Percentiles rank a stretch among this genome's conserved stretches.
phyloP scores from a whole-genome alignment of 2,797 vertebrate genomes.

The Gallinago solitaria region DNA sequence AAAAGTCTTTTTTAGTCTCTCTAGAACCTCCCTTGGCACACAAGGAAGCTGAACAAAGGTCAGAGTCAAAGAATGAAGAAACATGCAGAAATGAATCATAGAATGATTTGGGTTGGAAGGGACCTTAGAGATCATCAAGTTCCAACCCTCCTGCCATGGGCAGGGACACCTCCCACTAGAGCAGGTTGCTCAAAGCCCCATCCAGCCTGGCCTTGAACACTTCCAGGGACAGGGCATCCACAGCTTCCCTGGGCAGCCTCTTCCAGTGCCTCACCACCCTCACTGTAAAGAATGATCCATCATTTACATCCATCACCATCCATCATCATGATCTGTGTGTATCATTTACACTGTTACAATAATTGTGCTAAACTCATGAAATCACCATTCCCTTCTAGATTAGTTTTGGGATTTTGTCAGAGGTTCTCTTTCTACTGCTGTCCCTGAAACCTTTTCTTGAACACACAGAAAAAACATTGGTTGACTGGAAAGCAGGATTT shows the following conservation, averaged over 20 bases:
- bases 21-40: background rate
- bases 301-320: no score
- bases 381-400: background rate
- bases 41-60: background rate
- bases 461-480: background rate
- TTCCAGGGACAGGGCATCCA: no score
- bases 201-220: no score
- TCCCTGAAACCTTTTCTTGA: background rate
- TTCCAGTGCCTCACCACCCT: no score
- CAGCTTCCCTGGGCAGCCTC: no score
- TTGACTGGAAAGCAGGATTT: background rate
- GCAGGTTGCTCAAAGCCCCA: no score
- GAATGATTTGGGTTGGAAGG: no score
- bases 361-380: background rate
- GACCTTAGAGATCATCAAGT: no score
- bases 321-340: background rate
- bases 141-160: no score
- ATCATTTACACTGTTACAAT: background rate
- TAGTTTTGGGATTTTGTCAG: background rate
- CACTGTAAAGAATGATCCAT: no score
- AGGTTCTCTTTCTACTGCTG: background rate
- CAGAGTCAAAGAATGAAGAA: background rate
- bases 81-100: background rate
- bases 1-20: background rate
- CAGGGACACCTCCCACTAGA: no score